Base-by-base conservation (phyloP, 2,797 vertebrate species). In the Propithecus perrieri region DNA sequence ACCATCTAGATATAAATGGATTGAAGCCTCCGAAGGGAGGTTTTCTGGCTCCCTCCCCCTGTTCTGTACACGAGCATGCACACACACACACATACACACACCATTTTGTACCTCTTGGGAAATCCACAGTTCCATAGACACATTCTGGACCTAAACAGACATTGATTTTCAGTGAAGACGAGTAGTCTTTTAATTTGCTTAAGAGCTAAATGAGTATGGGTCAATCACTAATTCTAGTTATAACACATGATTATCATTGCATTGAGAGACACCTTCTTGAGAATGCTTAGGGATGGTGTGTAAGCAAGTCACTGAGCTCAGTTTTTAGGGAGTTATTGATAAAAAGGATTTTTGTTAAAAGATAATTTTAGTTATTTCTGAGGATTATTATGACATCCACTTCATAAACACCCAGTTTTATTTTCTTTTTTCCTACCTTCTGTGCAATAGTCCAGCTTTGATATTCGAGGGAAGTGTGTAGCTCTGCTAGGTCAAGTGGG, bases 161-260 rank as follows among this genome's bases (percentile, higher is more conserved):
- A 55, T 30, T 41, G 85, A 81, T 91, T 97, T 93, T 84, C 53
- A 75, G 7, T 76, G 63, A 75, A 91, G 75, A 84, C 57, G 11
- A 85, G 83, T 57, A 78, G 46, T 86, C 86, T 93, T 96, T 89
- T 92, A 91, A 93, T 98, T 95, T 86, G 63, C 35, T 18, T 65
- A 69, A 33, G n/a, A 85, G 41, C 53, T 79, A 38, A 92, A 74
- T 24, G 46, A 79, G 20, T 83, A 6, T 50, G 35, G 38, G 38
- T 46, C 35, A 28, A 15, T 80, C 50, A 55, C 0, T 78, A 71
- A 48, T 93, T 57, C 74, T 50, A 46, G 72, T 24, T 83, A 26
- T 4, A 89, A 63, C 26, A 4, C 18, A 17, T 55, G 38, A 33
- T 53, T 53, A 20, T 79, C 55, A 57, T 17, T 33, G 24, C 24